Evolutionary conservation across 2,113 vertebrate genomes (phyloP).

Genomic region (Euleptes europaea): DNA sequence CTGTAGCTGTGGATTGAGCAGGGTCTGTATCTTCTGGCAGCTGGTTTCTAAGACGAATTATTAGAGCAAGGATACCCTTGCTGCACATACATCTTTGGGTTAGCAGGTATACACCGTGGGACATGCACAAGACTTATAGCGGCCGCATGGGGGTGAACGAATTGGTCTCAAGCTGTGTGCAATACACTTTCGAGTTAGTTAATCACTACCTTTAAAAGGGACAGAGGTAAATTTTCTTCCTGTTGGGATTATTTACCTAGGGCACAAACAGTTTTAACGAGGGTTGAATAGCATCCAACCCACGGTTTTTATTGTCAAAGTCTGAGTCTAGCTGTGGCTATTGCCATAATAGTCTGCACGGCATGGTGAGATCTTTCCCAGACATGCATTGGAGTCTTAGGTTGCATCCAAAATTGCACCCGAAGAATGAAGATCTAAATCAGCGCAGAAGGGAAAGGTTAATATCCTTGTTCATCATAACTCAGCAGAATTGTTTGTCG

Average conservation of each 20-base stretch:
- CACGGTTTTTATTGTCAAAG: background rate
- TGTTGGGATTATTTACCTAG: background rate
- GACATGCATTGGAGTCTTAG: background rate
- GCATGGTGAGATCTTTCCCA: background rate
- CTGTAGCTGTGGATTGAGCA: background rate
- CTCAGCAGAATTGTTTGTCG: constrained; percentile 33
- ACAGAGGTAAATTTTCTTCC: constrained; percentile 4
- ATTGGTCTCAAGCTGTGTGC: background rate
- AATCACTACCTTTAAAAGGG: background rate
- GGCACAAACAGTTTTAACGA: background rate
- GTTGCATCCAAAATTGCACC: background rate
- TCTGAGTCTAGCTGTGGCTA: background rate
- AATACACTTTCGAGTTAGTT: constrained; percentile 1
- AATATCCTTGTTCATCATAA: constrained; percentile 36
- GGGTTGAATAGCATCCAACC: background rate
- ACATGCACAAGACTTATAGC: background rate
- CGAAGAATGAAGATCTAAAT: constrained; percentile 7
- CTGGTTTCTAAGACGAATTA: background rate
- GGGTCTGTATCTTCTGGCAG: background rate
- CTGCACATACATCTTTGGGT: background rate
- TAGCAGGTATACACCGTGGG: background rate
- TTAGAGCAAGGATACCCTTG: background rate
- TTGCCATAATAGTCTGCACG: background rate
- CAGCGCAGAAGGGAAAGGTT: constrained; percentile 20
- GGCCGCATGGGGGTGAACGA: background rate